Evolutionary conservation across 2,113 vertebrate species (phyloP), one percentile per base, ranked within the genome.

Genomic region (Pomatorhinus ruficollis): DNA sequence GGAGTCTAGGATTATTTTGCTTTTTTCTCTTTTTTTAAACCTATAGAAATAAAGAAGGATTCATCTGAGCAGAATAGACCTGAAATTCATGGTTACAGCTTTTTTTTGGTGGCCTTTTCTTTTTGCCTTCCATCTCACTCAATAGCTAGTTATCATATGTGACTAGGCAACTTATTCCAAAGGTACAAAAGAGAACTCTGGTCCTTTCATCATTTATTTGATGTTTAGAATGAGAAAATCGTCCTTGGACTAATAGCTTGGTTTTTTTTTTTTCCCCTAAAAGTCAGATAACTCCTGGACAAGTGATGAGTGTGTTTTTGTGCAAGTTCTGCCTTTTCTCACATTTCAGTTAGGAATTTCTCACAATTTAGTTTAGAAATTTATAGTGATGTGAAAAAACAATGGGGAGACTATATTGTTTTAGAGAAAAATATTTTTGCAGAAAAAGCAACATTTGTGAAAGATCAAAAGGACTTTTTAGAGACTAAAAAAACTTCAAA

Each of bases 111-210:
- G 53, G 37, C 25, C 25, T 93, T 93, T 91, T 61, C 23, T 56
- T 63, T 77, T 83, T 82, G 9, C 27, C 11, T 56, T 68, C 42
- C 19, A 49, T 40, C 21, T 88, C 66, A 13, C 50, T 82, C 57
- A 88, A 37, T 27, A 75, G 19, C 18, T 71, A 49, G 17, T 78
- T 88, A 47, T 52, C 22, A 40, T 76, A 69, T 1, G 2, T 95
- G 91, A 80, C 44, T 50, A 82, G 57, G 56, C 49, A 69, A 74
- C 87, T 82, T 84, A 54, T 83, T 93, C 56, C 33, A 60, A 66
- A 76, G 37, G 40, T 56, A 31, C 78, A 68, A 90, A 83, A 74
- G 52, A 49, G 24, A 93, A n/a, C 19, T 44, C 23, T 91, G 28
- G 23, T 27, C 4, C 20, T 54, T 49, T 79, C 50, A 9, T 40